These are phyloP conservation scores for Heliconius melpomene DNA, from an alignment of 1,140 invertebrate genomes.

Conservation along the genomic window DNA sequence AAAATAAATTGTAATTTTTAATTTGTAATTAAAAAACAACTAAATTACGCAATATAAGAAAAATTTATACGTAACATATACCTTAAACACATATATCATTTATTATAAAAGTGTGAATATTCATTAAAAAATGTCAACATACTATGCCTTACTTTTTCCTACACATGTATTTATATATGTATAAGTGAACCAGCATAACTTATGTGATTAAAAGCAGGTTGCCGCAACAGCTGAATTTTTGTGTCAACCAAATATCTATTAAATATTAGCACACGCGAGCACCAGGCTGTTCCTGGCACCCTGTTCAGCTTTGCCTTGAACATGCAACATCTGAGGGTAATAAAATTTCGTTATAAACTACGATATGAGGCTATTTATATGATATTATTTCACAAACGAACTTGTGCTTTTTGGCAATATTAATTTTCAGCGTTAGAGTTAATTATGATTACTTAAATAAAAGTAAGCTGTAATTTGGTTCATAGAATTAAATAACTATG, in stretches of 20 bases:
- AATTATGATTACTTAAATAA: too few relatives aligned
- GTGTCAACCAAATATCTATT: constrained; percentile 36
- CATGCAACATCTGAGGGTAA: constrained; percentile 65
- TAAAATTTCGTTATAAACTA: constrained; percentile 46
- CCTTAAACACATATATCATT: background rate
- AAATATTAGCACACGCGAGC: constrained; percentile 60
- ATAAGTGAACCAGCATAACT: background rate
- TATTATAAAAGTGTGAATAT: background rate
- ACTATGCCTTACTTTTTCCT: background rate
- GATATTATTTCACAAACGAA: background rate
- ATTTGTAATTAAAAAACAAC: background rate
- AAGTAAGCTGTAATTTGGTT: too few relatives aligned
- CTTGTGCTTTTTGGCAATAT: background rate
- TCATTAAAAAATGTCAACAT: constrained; percentile 2
- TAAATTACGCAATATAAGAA: background rate
- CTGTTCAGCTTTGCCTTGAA: constrained; percentile 52
- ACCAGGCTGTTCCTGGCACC: constrained; percentile 62
- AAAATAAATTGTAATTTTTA: background rate
- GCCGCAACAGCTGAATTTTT: constrained; percentile 33
- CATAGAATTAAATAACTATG: background rate
- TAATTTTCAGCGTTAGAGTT: background rate
- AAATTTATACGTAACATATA: background rate
- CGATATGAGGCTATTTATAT: constrained; percentile 8
- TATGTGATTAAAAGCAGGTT: constrained; percentile 21
- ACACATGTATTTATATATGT: background rate